Evolutionary conservation across 1,140 invertebrate genomes (phyloP).

Genomic region (Zophobas morio): DNA sequence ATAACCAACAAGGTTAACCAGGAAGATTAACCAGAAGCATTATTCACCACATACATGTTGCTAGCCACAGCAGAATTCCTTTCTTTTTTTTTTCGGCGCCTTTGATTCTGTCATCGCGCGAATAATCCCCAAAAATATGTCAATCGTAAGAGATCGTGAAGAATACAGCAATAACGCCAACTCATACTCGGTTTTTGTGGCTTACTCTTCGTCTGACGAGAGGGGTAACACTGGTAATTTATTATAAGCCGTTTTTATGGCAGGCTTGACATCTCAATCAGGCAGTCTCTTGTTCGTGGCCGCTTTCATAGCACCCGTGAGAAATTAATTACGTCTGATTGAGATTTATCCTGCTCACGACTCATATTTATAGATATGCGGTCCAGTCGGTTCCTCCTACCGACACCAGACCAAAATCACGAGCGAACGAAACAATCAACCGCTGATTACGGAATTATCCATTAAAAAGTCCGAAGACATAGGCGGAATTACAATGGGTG

Average conservation of each 20-base stretch:
- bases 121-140: neutral
- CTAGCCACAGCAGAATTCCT: too few species aligned
- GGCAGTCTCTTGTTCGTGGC: slow-evolving; percentile 61
- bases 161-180: slow-evolving; percentile 5
- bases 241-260: slow-evolving; percentile 59
- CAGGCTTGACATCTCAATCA: slow-evolving; percentile 63
- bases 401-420: slow-evolving; percentile 2
- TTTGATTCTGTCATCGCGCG: neutral
- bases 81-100: neutral
- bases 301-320: slow-evolving; percentile 62
- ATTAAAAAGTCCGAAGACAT: neutral
- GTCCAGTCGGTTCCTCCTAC: slow-evolving; percentile 5
- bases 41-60: too few species aligned
- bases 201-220: slow-evolving; percentile 16
- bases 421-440: slow-evolving; percentile 25
- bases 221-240: slow-evolving; percentile 63
- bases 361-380: slow-evolving; percentile 50
- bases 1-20: too few species aligned
- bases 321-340: slow-evolving; percentile 65
- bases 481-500: too few species aligned
- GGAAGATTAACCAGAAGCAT: too few species aligned
- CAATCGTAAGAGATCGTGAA: too few species aligned
- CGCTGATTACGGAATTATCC: slow-evolving; percentile 16
- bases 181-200: neutral
- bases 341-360: slow-evolving; percentile 62